Conservation (phyloP, 2,113 vertebrate genomes). For the Pedionomus torquatus region DNA sequence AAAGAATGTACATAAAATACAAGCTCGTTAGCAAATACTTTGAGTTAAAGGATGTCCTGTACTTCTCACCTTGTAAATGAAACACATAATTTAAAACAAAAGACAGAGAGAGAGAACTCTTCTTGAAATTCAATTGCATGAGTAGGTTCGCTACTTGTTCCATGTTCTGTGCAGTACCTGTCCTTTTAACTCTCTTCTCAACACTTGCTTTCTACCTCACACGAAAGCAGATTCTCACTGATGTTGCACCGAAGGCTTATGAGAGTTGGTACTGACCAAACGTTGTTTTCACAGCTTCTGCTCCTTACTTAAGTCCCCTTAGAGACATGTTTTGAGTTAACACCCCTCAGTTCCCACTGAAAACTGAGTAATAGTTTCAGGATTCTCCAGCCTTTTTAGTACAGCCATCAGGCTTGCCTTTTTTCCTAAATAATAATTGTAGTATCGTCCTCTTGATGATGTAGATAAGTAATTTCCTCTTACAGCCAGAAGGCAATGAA, state of each 20-base stretch:
- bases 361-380: not conserved
- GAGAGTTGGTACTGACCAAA: not conserved
- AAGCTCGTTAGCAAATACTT: not conserved
- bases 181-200: not conserved
- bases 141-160: not conserved
- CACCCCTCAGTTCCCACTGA: not conserved
- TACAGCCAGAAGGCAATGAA: not conserved
- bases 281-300: not conserved
- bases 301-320: not conserved
- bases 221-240: not conserved
- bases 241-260: not conserved
- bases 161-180: not conserved
- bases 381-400: not conserved
- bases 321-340: not conserved
- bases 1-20: not conserved
- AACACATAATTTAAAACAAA: not conserved
- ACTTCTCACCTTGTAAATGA: not conserved
- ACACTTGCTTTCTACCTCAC: not conserved
- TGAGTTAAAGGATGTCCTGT: not conserved
- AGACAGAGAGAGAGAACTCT: not conserved
- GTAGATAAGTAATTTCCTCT: not conserved
- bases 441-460: not conserved
- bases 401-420: not conserved
- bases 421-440: not conserved
- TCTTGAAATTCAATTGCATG: not conserved